Percentiles rank a stretch among this genome's conserved stretches.
Evolutionary conservation across 2,797 vertebrate species (phyloP).

Genomic region (Staurois parvus): DNA sequence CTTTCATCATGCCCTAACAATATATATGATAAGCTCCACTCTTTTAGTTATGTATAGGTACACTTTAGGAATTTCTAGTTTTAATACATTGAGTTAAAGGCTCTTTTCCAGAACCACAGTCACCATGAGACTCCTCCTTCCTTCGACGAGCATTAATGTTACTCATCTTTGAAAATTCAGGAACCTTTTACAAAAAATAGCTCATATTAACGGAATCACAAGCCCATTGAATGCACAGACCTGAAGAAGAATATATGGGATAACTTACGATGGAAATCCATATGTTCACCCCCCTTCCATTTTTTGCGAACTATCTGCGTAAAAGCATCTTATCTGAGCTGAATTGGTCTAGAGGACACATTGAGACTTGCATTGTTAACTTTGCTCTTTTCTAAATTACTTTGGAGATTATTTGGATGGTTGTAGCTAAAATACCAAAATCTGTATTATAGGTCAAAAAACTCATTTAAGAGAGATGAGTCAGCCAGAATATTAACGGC

Average conservation of each 20-base stretch:
- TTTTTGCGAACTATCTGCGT: conserved; percentile 36
- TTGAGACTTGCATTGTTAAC: conserved; percentile 54
- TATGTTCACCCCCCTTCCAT: conserved; percentile 22
- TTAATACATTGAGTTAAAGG: too few relatives aligned
- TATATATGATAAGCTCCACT: too few relatives aligned
- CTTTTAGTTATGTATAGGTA: too few relatives aligned
- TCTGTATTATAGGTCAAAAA: conserved; percentile 54
- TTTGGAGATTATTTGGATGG: conserved; percentile 47
- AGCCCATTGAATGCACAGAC: conserved; percentile 21
- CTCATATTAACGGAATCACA: neutral
- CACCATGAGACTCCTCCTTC: too few relatives aligned
- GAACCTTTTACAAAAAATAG: too few relatives aligned
- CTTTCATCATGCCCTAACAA: too few relatives aligned
- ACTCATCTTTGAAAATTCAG: too few relatives aligned
- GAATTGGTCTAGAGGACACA: conserved; percentile 33
- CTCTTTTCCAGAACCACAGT: too few relatives aligned
- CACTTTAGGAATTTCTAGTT: too few relatives aligned
- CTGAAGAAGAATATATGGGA: conserved; percentile 29
- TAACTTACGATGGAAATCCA: conserved; percentile 50
- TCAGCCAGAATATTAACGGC: conserved; percentile 58
- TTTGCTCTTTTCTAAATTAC: conserved; percentile 50
- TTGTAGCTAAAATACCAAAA: conserved; percentile 58
- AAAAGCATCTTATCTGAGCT: conserved; percentile 21
- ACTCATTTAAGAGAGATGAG: conserved; percentile 59
- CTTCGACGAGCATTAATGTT: too few relatives aligned